These are phyloP conservation scores for Caenorhabditis sp. DNA, from an alignment of 2,888 invertebrate genomes.

Conservation along the genomic window DNA sequence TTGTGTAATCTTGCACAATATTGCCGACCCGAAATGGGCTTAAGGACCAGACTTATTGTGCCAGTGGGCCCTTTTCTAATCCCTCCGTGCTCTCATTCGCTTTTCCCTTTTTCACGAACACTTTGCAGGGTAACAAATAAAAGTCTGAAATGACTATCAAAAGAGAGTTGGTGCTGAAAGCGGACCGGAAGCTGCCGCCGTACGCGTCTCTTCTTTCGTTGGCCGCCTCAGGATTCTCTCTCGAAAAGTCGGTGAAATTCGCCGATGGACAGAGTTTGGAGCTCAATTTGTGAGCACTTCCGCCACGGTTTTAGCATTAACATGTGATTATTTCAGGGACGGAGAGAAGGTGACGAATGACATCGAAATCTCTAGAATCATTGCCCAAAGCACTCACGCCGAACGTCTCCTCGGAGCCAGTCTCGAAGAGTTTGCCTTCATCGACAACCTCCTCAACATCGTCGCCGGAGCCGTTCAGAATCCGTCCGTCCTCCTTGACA, in stretches of 20 bases:
- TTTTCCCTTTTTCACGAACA: background rate
- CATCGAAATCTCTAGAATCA: constrained; percentile 65
- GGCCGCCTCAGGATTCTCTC: constrained; percentile 61
- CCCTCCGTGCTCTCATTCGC: background rate
- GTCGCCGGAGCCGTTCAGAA: constrained; percentile 54
- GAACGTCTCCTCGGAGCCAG: constrained; percentile 62
- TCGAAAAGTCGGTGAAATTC: constrained; percentile 61
- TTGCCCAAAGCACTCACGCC: constrained; percentile 59
- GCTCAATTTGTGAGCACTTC: constrained; percentile 65
- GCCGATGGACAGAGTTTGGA: constrained; percentile 34
- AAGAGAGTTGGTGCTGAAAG: constrained; percentile 54
- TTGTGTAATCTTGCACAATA: constrained; percentile 35
- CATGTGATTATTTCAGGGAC: constrained; percentile 59
- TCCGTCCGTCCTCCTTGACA: constrained; percentile 4
- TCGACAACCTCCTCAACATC: constrained; percentile 58
- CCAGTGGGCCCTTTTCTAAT: constrained; percentile 4
- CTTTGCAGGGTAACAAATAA: constrained; percentile 29
- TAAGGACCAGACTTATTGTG: background rate
- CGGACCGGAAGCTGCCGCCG: constrained; percentile 54
- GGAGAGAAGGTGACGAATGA: constrained; percentile 66
- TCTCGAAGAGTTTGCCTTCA: constrained; percentile 56
- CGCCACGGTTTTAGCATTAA: too few relatives aligned
- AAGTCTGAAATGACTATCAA: constrained; percentile 30
- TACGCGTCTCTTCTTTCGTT: constrained; percentile 67
- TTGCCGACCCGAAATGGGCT: background rate